Conservation (phyloP, 2,797 vertebrate species). For the Cyprinella venusta region DNA sequence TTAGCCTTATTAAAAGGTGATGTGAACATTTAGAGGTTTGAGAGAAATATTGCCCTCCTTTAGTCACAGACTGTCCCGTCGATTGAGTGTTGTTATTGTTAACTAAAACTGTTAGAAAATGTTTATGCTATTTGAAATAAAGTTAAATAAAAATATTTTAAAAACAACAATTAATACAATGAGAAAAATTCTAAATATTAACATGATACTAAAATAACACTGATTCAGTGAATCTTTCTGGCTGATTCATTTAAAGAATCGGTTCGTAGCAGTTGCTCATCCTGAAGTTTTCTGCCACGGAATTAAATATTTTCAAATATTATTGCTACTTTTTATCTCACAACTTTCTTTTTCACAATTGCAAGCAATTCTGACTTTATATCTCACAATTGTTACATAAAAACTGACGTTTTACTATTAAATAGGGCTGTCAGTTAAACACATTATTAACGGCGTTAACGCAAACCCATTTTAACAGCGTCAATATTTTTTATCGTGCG, state of each 20-base stretch:
- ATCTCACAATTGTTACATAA: no score
- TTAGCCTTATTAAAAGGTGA: constrained; percentile 40
- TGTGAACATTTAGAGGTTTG: constrained; percentile 12
- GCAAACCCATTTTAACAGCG: no score
- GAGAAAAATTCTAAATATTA: neutral
- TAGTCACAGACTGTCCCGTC: constrained; percentile 7
- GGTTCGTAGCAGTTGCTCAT: neutral
- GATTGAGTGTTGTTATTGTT: constrained; percentile 25
- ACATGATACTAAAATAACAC: neutral
- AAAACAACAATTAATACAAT: neutral
- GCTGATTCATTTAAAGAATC: no score
- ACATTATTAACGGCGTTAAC: no score
- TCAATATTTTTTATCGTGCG: no score
- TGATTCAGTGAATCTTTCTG: neutral
- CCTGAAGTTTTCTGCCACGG: no score
- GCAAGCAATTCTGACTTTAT: no score
- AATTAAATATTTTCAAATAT: no score
- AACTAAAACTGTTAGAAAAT: neutral
- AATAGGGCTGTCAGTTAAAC: no score
- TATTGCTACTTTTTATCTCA: no score
- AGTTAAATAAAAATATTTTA: neutral
- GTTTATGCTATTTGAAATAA: neutral
- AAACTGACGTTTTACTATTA: no score
- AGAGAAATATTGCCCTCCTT: constrained; percentile 27
- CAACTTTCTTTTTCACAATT: no score